Conservation (phyloP, 2,888 invertebrate species). For the Megastigmus dorsalis region DNA sequence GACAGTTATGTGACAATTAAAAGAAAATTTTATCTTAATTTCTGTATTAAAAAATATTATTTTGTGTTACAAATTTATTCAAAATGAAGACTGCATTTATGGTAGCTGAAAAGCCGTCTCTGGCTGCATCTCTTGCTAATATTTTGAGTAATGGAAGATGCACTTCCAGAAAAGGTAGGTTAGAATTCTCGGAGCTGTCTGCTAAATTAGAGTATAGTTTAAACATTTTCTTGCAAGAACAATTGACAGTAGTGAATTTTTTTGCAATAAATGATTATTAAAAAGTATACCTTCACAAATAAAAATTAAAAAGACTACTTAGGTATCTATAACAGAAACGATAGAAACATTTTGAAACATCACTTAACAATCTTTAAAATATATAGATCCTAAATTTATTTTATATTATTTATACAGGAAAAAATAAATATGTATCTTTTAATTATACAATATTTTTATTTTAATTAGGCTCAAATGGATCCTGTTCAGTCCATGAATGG, state of each 20-base stretch:
- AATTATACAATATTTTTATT: conserved; percentile 10
- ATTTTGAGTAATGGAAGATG: conserved; percentile 93
- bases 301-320: neutral
- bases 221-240: conserved; percentile 10
- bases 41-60: conserved; percentile 43
- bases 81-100: conserved; percentile 91
- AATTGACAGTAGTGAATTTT: neutral
- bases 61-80: conserved; percentile 42
- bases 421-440: no score
- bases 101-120: conserved; percentile 99
- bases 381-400: no score
- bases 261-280: neutral
- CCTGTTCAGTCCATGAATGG: conserved; percentile 97
- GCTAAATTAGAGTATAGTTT: conserved; percentile 41
- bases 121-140: conserved; percentile 94
- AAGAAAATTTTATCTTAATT: conserved; percentile 36
- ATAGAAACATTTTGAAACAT: no score
- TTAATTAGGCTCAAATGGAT: conserved; percentile 85
- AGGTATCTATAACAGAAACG: neutral
- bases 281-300: neutral
- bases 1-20: conserved; percentile 51
- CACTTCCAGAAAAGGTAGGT: conserved; percentile 84
- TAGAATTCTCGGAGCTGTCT: conserved; percentile 49
- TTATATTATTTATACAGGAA: no score
- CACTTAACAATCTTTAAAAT: no score